Evolutionary conservation across 1,140 invertebrate species (phyloP), one percentile per base, ranked within the genome.

Genomic region (Trichomalopsis sarcophagae): DNA sequence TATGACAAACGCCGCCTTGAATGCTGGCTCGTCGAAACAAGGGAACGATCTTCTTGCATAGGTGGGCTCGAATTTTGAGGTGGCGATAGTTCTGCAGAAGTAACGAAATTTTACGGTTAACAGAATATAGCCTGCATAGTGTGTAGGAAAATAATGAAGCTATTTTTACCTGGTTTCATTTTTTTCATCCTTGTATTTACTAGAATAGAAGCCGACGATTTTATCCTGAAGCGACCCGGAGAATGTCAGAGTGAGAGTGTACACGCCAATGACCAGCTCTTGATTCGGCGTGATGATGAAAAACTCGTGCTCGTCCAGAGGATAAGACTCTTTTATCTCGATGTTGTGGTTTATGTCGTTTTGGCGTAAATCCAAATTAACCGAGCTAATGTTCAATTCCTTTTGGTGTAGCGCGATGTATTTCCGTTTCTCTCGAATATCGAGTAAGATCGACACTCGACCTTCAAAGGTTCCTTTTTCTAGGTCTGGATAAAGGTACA

Each of bases 1-100:
- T 14, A 99, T 95, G 40, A 94, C 95, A 93, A 97, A 99, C 84
- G 95, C 96, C 0, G 98, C 97, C 94, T 99, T 99, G 88, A 99
- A 96, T 55, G 96, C 94, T 0, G 99, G 98, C 91, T 99, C 98
- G 93, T 99, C 99, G 91, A 99, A 99, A 91, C 98, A 99, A 0
- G 98, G 98, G 90, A 98, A 99, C 0, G 97, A 97, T 91, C 96
- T 95, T 44, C 98, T 95, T 0, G 98, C 98, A 94, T 98, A 97
- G 1, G 97, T 99, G 1, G 98, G 97, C 90, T 99, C 97, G 90
- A 99, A 98, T 92, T 99, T 98, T 1, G 97, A 97, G 2, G 97
- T 97, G 13, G 97, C 97, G 86, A 99, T 96, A 83, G 93, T 94
- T 89, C 97, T 98, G 89, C 62, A 80, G 9, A 1, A 66, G 23